Base-by-base conservation (phyloP, 2,888 invertebrate genomes). In the Ormyrus nitidulus region DNA sequence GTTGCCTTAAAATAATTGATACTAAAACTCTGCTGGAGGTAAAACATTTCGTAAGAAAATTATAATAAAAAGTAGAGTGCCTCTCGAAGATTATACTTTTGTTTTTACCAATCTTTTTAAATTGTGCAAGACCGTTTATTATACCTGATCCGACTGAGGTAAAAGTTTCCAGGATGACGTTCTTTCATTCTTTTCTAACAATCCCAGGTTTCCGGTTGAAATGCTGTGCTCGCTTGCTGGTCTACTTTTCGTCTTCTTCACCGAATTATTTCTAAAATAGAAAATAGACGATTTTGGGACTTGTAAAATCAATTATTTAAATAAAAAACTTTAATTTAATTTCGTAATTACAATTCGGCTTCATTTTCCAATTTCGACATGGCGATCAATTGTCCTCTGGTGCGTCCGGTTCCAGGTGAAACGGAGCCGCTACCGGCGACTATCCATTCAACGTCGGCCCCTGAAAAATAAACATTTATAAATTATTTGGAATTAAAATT, bases 381-480 rank as follows among this genome's bases (percentile, higher is more conserved):
- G 0, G 88, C 85, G 73, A 89, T 89, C 65, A 89, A 84, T 82
- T 89, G 88, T 6, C 88, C 86, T 79, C 87, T 86, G 19, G 86
- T 86, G 11, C 89, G 86, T 44, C 89, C 88, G 9, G 93, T 92
- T 64, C 92, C 92, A 0, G 93, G 92, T 3, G 93, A 93, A 46
- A 93, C 91, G 0, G 93, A 93, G 7, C 93, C 93, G 83, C 92
- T 92, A 59, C 94, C 95, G 54, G 93, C 92, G 78, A 94, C 91
- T 74, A 96, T 94, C 96, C 96, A 96, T 76, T 95, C 95, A 54
- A 95, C 92, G 88, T 96, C 96, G 8, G 94, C 93, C 64, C 94
- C 94, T 89, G 81, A 53, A 81, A 82, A 49, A 74, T 9, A 34
- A 34, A 34, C 34, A 4, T 34, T 34, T 4, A 4, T 34, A 34